Evolutionary conservation across 2,797 vertebrate species (phyloP), one percentile per base, ranked within the genome.

Genomic region (Distichodus sexfasciatus): DNA sequence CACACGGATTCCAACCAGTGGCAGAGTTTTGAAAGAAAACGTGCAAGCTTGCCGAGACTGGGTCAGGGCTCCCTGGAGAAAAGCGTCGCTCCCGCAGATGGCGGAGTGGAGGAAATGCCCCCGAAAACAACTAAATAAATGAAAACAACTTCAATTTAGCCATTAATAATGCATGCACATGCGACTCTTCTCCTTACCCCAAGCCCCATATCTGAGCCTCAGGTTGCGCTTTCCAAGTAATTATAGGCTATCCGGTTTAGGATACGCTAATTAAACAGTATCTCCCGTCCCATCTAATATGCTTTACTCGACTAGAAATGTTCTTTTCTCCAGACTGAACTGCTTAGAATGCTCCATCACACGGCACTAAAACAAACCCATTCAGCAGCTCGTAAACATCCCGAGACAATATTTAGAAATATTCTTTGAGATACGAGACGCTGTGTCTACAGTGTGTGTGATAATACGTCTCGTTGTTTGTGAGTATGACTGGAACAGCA

Each of bases 161-260:
- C 64, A 76, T 80, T 60, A 76, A 80, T 74, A 76, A 78, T 78
- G 63, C 48, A 80, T 72, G 24, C 54, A 57, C 29, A 40, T 48
- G 50, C 46, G 51, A 66, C 60, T 70, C 53, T n/a, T 66, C 36
- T 28, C 41, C 38, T 55, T 21, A n/a, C 46, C 28, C 2, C 29
- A 50, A 14, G 44, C 46, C 35, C 33, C 15, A 36, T 64, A 24
- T 59, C 12, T 58, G 41, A 68, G 66, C 21, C 17, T 50, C 33
- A 5, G 35, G 40, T 50, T 53, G 36, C 23, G 11, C 5, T 60
- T 8, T n/a, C 8, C 31, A 40, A 24, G 17, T 41, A 44, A 54
- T 62, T 36, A 54, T 36, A 44, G 40, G 40, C 19, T 21, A 29
- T 29, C 9, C 9, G n/a, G 28, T 35, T 19, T 24, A 48, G 15